A percentile compares a stretch with the other conserved stretches of the same genome.
These are phyloP conservation scores for Astreopora myriophthalma DNA, from an alignment of 64 coral and sea anemone genomes.

Conservation along the genomic window DNA sequence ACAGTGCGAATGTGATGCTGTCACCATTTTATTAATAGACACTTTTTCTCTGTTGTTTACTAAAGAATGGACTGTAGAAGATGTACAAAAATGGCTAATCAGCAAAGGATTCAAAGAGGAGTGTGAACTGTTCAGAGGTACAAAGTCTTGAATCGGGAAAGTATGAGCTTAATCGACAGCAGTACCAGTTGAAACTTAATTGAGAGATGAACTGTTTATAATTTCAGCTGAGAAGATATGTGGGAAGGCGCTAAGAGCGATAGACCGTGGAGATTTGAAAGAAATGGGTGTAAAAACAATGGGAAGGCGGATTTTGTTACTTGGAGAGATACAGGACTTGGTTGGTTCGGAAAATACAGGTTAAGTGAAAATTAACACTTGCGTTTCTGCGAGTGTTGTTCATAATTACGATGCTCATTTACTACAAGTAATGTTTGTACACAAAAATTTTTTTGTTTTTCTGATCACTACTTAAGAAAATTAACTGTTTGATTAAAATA, in stretches of 20 bases:
- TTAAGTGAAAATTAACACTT: no score
- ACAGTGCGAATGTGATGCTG: slow-evolving; percentile 28
- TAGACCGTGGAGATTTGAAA: no score
- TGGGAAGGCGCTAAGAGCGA: not conserved
- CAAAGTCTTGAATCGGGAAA: not conserved
- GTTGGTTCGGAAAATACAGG: no score
- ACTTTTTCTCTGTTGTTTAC: slow-evolving; percentile 24
- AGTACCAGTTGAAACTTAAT: not conserved
- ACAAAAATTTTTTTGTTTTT: no score
- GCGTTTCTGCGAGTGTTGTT: no score
- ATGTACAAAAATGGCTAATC: not conserved
- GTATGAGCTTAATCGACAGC: not conserved
- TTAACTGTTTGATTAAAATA: not conserved
- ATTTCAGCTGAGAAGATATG: not conserved
- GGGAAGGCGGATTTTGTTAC: no score
- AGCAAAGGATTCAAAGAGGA: not conserved
- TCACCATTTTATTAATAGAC: slow-evolving; percentile 5
- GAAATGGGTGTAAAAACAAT: no score
- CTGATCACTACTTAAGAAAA: no score
- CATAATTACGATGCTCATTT: no score
- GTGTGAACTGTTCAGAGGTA: not conserved
- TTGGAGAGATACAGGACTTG: no score
- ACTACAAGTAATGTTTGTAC: no score
- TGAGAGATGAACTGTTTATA: not conserved
- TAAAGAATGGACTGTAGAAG: not conserved